A percentile compares a stretch with the other conserved stretches of the same genome.
phyloP scores from a whole-genome alignment of 2,888 invertebrate genomes.

The Timema podura region DNA sequence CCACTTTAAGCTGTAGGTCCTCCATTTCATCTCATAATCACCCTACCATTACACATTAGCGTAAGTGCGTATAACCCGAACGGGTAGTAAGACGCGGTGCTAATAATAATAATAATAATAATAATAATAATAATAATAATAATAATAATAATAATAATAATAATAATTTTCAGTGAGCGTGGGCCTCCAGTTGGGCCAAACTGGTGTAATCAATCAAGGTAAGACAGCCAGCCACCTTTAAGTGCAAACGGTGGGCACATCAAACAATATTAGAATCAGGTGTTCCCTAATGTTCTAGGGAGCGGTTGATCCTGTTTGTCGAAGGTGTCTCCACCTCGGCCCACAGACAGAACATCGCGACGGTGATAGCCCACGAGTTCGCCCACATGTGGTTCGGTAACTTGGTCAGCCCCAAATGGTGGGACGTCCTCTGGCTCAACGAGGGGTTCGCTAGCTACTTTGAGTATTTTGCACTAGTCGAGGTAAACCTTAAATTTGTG shows the following conservation, averaged over 20 bases:
- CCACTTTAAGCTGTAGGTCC: no score
- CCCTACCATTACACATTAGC: no score
- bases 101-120: no score
- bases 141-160: no score
- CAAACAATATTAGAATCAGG: not conserved
- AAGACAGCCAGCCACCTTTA: not conserved
- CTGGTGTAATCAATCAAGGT: no score
- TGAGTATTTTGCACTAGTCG: constrained; percentile 45
- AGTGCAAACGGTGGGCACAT: not conserved
- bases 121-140: no score
- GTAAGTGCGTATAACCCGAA: no score
- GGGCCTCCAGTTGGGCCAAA: no score
- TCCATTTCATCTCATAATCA: no score
- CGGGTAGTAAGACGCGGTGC: no score
- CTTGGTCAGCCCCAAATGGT: constrained; percentile 41
- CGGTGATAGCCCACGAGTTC: constrained; percentile 46
- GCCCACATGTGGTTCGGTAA: constrained; percentile 44
- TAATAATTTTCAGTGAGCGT: no score
- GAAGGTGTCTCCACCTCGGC: constrained; percentile 23
- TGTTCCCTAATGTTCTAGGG: constrained; percentile 20
- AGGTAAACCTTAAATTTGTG: constrained; percentile 38
- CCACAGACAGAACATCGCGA: constrained; percentile 31
- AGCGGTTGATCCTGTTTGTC: constrained; percentile 18
- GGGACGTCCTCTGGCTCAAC: constrained; percentile 50
- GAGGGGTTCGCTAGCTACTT: constrained; percentile 49